phyloP scores from a whole-genome alignment of 1,140 invertebrate species.

The Brachionus paranguensis region DNA sequence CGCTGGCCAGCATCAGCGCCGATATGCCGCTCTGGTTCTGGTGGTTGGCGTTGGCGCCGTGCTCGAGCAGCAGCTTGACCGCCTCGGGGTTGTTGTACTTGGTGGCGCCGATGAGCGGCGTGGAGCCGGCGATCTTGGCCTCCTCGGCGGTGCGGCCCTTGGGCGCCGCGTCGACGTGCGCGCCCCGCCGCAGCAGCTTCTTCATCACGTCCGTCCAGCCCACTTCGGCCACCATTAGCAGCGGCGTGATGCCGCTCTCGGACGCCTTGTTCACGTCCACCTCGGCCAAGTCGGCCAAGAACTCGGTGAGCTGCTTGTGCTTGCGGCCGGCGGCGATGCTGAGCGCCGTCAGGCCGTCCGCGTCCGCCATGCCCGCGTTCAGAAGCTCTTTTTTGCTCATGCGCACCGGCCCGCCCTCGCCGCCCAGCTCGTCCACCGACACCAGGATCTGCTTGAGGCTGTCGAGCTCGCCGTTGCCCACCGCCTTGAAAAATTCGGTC shows the following conservation, averaged over 20 bases:
- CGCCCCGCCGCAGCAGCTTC: slow-evolving; percentile 23
- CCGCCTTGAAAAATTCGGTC: slow-evolving; percentile 35
- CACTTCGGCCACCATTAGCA: slow-evolving; percentile 40
- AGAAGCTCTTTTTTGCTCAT: slow-evolving; percentile 18
- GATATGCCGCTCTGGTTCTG: slow-evolving; percentile 40
- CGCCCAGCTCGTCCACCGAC: slow-evolving; percentile 10
- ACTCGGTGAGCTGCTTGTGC: slow-evolving; percentile 38
- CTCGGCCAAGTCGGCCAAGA: slow-evolving; percentile 2
- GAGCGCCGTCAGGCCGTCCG: slow-evolving; percentile 29
- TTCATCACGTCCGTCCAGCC: slow-evolving; percentile 40
- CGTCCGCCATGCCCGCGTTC: slow-evolving; percentile 34
- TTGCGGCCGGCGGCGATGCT: slow-evolving; percentile 40
- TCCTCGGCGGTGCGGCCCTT: slow-evolving; percentile 29
- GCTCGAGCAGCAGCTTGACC: not conserved
- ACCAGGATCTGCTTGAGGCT: slow-evolving; percentile 14
- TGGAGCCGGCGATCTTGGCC: slow-evolving; percentile 37
- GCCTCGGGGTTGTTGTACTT: slow-evolving; percentile 41
- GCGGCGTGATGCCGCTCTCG: slow-evolving; percentile 35
- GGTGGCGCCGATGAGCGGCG: slow-evolving; percentile 39
- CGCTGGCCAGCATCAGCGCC: slow-evolving; percentile 33
- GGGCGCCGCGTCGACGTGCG: slow-evolving; percentile 35
- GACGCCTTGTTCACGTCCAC: slow-evolving; percentile 40
- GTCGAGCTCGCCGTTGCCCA: slow-evolving; percentile 23
- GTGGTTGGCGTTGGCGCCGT: slow-evolving; percentile 40
- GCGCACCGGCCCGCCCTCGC: not conserved